phyloP scores from a whole-genome alignment of 30 jellyfish, hydroid and myxozoan genomes.

The Turritopsis rubra region DNA sequence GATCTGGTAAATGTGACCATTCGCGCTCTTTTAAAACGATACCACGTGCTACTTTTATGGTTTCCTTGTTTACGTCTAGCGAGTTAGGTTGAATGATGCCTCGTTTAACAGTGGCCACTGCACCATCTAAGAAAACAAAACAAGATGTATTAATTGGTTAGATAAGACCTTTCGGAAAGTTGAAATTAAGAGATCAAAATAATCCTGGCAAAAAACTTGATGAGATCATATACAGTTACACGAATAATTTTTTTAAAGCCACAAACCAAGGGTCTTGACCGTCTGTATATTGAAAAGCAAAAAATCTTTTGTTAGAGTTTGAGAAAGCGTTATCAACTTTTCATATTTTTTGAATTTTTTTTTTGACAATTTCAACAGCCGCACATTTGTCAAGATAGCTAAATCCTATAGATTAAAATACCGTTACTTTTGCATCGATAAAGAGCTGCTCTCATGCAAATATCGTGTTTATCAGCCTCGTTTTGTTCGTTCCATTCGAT shows the following conservation, averaged over 20 bases:
- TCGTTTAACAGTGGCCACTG: slow-evolving; percentile 8
- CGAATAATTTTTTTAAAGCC: too few relatives aligned
- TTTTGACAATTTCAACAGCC: too few relatives aligned
- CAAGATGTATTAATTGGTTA: neutral
- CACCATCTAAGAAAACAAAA: neutral
- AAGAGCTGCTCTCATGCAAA: slow-evolving; percentile 83
- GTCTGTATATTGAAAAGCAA: too few relatives aligned
- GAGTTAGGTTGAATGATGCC: slow-evolving; percentile 3
- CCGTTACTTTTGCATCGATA: slow-evolving; percentile 64
- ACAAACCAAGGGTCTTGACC: too few relatives aligned
- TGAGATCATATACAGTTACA: too few relatives aligned
- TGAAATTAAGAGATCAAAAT: neutral
- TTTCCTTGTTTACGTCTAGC: neutral
- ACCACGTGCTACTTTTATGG: slow-evolving; percentile 13
- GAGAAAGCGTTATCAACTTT: too few relatives aligned
- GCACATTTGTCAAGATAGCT: too few relatives aligned
- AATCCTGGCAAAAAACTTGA: too few relatives aligned
- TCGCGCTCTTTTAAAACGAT: slow-evolving; percentile 12
- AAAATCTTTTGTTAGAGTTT: too few relatives aligned
- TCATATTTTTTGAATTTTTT: too few relatives aligned
- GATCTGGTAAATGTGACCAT: slow-evolving; percentile 22
- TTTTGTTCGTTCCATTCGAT: slow-evolving; percentile 67
- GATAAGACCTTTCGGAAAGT: neutral
- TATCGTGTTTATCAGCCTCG: slow-evolving; percentile 56
- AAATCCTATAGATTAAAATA: too few relatives aligned